Evolutionary conservation across 1,140 invertebrate species (phyloP), one percentile per base, ranked within the genome.

Genomic region (Dinoponera quadriceps): DNA sequence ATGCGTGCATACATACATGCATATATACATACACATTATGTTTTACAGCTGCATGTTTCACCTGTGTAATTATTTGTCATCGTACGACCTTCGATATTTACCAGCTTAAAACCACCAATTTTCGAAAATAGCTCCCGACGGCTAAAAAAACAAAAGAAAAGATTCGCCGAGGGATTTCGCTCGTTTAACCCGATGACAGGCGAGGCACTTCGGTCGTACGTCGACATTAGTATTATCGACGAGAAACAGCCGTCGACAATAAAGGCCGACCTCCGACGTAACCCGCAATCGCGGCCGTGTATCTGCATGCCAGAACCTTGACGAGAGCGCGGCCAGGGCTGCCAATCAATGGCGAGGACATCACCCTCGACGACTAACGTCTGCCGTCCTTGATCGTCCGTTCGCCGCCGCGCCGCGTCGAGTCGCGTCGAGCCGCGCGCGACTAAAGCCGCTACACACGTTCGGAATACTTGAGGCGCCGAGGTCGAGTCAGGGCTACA

Each of bases 341-440:
- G 90, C 90, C 92, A 92, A 93, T 92, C 92, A 92, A 92, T 92
- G 89, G 73, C 92, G 90, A 93, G 92, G 91, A 92, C 91, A 91
- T 92, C 92, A 92, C 88, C 92, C 92, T 92, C 90, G 77, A 29
- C 83, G 85, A 75, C 83, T 83, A 90, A 88, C 82, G 84, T 89
- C 80, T 88, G 49, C 38, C 81, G 87, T 86, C 87, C 87, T 85
- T 88, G 87, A 86, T 88, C 86, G 86, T 89, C 71, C 80, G 80
- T 88, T 84, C 77, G 85, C 62, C 77, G 75, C 72, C 77, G 55
- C 66, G 73, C 44, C 83, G 80, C 49, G 59, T 44, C 22, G 22
- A 27, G 57, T 59, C 59, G 59, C 29, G 38, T 48, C 22, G 63
- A 20, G 16, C 16, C 16, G n/a, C 60, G 49, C 44, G 74, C 78